phyloP scores from a whole-genome alignment of 2,797 vertebrate genomes.

The Gambusia yucatana region DNA sequence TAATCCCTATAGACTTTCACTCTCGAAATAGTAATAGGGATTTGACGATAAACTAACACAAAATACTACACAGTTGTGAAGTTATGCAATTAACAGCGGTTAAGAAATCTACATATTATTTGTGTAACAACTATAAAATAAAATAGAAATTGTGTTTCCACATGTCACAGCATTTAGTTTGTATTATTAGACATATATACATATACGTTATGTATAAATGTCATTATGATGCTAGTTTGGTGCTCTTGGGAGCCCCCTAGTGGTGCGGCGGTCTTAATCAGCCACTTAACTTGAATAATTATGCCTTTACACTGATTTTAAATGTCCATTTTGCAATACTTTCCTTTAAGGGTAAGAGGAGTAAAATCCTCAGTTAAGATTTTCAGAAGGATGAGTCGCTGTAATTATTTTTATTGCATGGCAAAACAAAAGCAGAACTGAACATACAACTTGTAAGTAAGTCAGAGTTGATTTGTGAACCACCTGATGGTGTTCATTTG shows the following conservation, averaged over 20 bases:
- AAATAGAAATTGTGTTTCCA: too few species aligned
- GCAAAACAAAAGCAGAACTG: background rate
- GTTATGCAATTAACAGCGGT: background rate
- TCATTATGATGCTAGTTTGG: too few species aligned
- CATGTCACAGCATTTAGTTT: too few species aligned
- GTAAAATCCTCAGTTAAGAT: constrained; percentile 42
- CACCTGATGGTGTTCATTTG: background rate
- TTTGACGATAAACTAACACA: background rate
- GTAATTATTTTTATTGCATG: constrained; percentile 6
- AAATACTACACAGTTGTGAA: background rate
- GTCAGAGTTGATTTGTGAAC: constrained; percentile 21
- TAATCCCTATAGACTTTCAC: too few species aligned
- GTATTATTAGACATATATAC: too few species aligned
- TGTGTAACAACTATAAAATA: too few species aligned
- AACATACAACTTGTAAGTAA: background rate
- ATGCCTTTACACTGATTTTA: background rate
- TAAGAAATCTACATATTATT: too few species aligned
- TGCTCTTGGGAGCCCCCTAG: too few species aligned
- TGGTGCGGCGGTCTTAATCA: too few species aligned
- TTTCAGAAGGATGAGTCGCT: constrained; percentile 20
- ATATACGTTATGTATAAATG: too few species aligned
- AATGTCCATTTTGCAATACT: constrained; percentile 33
- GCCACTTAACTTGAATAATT: too few species aligned
- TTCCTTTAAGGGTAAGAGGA: constrained; percentile 27
- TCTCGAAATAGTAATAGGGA: too few species aligned